These are phyloP conservation scores for Drosophila imparisetae DNA, from an alignment of 2,888 invertebrate species.

Conservation along the genomic window DNA sequence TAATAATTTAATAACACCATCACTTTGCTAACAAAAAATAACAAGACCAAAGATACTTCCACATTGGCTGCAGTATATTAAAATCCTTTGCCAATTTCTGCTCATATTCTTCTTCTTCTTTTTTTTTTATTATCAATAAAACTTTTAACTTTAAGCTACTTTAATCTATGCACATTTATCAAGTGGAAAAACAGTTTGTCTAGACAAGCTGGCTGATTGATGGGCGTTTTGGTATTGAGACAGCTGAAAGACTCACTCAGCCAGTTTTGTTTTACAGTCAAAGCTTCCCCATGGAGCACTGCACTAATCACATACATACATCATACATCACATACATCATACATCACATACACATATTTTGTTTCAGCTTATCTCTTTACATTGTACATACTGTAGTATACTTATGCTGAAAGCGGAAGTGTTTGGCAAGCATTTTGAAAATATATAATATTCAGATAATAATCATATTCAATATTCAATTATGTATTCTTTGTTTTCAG, in stretches of 20 bases:
- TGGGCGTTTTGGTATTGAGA: neutral
- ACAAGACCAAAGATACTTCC: neutral
- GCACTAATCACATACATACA: too few relatives aligned
- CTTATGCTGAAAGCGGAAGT: neutral
- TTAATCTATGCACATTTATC: neutral
- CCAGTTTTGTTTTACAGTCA: neutral
- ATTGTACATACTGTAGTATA: neutral
- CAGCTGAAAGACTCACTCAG: neutral
- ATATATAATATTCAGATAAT: neutral
- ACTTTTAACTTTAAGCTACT: neutral
- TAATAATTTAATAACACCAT: neutral
- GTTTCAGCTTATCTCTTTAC: neutral
- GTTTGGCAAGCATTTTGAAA: neutral
- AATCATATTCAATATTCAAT: neutral
- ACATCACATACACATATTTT: neutral
- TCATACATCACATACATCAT: neutral
- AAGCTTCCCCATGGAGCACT: neutral
- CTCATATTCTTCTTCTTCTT: neutral
- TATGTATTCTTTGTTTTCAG: neutral
- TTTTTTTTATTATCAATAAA: neutral
- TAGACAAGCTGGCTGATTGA: neutral
- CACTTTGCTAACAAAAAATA: neutral
- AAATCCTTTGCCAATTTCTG: neutral
- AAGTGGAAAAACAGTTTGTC: neutral
- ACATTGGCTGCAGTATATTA: neutral